Conservation (phyloP, 2,797 vertebrate genomes). For the Urocyon cinereoargenteus region DNA sequence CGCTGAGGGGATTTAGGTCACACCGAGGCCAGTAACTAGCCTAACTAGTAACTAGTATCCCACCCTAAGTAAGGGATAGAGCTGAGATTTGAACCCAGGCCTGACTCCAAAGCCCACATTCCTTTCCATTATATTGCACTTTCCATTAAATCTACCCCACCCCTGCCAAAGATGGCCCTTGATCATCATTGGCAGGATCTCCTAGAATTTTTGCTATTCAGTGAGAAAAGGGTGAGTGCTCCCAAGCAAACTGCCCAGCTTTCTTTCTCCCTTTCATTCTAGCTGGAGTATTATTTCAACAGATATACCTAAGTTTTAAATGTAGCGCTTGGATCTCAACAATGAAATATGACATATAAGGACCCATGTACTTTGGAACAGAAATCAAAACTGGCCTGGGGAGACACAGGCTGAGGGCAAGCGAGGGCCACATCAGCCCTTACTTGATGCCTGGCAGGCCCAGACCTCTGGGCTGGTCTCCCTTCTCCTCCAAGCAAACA, state of each 20-base stretch:
- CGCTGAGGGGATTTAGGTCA: conserved; percentile 14
- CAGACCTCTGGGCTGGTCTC: neutral
- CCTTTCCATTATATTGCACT: conserved; percentile 49
- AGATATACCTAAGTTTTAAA: conserved; percentile 35
- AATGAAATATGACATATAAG: conserved; percentile 37
- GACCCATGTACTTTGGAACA: neutral
- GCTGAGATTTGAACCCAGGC: conserved; percentile 51
- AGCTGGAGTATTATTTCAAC: conserved; percentile 13
- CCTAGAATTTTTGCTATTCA: conserved; percentile 35
- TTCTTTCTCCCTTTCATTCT: conserved; percentile 44
- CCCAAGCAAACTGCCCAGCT: conserved; percentile 13
- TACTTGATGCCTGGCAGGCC: neutral
- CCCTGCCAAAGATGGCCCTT: neutral
- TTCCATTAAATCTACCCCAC: conserved; percentile 6
- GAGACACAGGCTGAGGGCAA: neutral
- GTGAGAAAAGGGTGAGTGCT: neutral
- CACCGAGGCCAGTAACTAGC: neutral
- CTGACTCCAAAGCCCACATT: neutral
- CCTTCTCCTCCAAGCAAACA: neutral
- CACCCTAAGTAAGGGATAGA: conserved; percentile 8
- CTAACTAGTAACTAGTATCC: no score
- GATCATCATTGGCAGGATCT: neutral
- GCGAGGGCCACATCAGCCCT: neutral
- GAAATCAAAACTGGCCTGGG: neutral
- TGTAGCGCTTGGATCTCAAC: conserved; percentile 4